A percentile compares a stretch with the other conserved stretches of the same genome.
Conservation (phyloP, 2,113 vertebrate genomes). For the Lathamus discolor region DNA sequence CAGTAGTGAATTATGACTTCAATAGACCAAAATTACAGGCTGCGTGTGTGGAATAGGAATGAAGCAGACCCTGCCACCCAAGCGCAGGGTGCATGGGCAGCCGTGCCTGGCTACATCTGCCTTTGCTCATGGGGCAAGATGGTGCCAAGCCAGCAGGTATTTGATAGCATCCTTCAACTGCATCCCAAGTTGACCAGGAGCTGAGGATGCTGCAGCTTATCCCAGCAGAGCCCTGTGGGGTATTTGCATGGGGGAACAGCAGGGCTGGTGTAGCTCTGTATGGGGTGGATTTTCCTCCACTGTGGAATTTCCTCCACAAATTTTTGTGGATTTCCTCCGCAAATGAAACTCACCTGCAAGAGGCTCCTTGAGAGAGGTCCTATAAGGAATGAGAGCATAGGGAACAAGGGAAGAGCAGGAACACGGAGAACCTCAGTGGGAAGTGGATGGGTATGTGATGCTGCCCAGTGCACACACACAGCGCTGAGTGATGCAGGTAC, state of each 20-base stretch:
- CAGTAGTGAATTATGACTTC: slow-evolving; percentile 64
- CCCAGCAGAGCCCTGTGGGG: accelerated
- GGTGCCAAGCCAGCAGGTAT: not conserved
- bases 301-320: not conserved
- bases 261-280: accelerated
- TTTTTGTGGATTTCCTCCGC: not conserved
- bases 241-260: not conserved
- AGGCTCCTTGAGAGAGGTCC: not conserved
- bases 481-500: accelerated
- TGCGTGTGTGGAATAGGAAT: not conserved
- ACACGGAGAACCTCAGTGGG: not conserved
- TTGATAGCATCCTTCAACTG: not conserved
- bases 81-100: not conserved
- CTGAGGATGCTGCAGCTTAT: accelerated
- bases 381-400: accelerated
- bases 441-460: not conserved
- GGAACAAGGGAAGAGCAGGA: not conserved
- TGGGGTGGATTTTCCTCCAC: not conserved
- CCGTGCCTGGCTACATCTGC: not conserved
- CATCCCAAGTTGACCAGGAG: not conserved
- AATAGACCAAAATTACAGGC: slow-evolving; percentile 58
- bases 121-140: not conserved
- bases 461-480: not conserved
- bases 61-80: not conserved
- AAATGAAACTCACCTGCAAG: not conserved